Percentiles rank a stretch among this genome's conserved stretches.
phyloP scores from a whole-genome alignment of 2,888 invertebrate species.

The Athripsodes cinereus region DNA sequence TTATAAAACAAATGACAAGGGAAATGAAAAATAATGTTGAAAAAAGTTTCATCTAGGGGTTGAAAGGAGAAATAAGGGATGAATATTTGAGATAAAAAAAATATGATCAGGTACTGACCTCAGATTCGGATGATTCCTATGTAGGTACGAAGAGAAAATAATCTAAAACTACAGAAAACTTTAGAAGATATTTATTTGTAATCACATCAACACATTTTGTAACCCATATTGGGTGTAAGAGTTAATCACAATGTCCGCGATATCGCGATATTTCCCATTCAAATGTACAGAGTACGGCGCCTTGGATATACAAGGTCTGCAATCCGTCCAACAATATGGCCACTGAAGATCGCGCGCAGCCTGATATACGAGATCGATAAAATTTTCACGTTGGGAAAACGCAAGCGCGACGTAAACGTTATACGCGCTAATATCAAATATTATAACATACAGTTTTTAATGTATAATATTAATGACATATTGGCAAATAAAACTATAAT shows the following conservation, averaged over 20 bases:
- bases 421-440: background rate
- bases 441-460: too few relatives aligned
- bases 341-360: background rate
- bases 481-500: too few relatives aligned
- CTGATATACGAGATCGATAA: background rate
- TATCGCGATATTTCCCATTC: background rate
- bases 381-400: background rate
- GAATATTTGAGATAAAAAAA: too few relatives aligned
- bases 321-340: constrained; percentile 4
- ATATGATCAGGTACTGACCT: too few relatives aligned
- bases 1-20: too few relatives aligned
- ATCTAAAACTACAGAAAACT: background rate
- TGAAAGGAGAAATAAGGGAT: too few relatives aligned
- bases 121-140: background rate
- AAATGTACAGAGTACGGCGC: background rate
- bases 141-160: background rate
- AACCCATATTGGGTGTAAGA: background rate
- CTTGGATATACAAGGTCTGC: background rate
- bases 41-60: too few relatives aligned
- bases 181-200: background rate
- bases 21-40: too few relatives aligned
- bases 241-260: background rate
- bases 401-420: constrained; percentile 1
- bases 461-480: too few relatives aligned
- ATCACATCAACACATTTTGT: constrained; percentile 1